These are phyloP conservation scores for Ameiurus melas DNA, from an alignment of 2,113 vertebrate genomes.

Conservation along the genomic window DNA sequence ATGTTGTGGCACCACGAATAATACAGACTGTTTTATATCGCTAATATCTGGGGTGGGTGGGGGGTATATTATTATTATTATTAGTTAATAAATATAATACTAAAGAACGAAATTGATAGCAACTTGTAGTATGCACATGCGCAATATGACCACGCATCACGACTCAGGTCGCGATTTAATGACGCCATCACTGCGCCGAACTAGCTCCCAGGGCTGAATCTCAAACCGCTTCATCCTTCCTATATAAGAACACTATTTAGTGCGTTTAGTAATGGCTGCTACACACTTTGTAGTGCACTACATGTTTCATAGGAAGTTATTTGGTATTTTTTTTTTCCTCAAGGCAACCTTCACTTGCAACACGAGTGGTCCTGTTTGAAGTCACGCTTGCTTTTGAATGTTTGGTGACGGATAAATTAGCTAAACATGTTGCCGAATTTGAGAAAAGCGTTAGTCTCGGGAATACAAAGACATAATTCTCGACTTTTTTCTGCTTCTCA, in stretches of 20 bases:
- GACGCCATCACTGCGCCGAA: background rate
- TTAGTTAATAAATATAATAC: background rate
- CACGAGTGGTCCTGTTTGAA: background rate
- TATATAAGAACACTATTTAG: background rate
- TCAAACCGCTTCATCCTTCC: background rate
- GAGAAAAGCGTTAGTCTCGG: background rate
- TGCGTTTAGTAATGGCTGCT: background rate
- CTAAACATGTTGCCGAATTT: slow-evolving; percentile 9
- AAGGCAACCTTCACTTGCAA: background rate
- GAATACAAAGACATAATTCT: background rate
- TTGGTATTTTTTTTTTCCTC: background rate
- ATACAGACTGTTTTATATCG: background rate
- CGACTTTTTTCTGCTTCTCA: background rate
- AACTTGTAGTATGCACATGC: background rate
- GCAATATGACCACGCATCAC: background rate
- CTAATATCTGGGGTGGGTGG: background rate
- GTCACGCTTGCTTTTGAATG: background rate
- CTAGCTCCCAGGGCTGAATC: background rate
- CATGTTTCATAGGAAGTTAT: background rate
- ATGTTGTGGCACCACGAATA: too few species aligned
- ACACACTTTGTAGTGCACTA: background rate
- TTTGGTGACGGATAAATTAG: background rate
- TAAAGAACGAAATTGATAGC: background rate
- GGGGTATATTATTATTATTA: too few species aligned
- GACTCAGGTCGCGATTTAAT: slow-evolving; percentile 10